A percentile compares a stretch with the other conserved stretches of the same genome.
Conservation (phyloP, 1,140 invertebrate genomes). For the Maconellicoccus hirsutus region DNA sequence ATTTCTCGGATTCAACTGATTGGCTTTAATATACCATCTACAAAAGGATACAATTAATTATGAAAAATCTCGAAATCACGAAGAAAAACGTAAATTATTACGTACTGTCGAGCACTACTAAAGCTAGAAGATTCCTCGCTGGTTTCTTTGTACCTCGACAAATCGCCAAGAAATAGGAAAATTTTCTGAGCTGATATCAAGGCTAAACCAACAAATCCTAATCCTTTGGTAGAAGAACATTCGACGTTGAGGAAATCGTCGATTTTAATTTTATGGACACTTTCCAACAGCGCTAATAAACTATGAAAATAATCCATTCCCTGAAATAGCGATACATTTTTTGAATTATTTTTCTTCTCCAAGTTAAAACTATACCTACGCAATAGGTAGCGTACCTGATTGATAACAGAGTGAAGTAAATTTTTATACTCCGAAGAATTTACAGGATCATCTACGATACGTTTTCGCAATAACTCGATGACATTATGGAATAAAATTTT, state of each 20-base stretch:
- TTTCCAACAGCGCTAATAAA: conserved; percentile 59
- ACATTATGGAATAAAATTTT: conserved; percentile 84
- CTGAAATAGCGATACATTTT: conserved; percentile 30
- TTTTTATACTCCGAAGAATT: conserved; percentile 35
- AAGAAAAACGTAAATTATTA: conserved; percentile 28
- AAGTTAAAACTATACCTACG: no score
- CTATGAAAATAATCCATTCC: conserved; percentile 66
- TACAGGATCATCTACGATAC: conserved; percentile 40
- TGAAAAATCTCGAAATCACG: not conserved
- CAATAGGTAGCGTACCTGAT: not conserved
- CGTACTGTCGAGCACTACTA: conserved; percentile 64
- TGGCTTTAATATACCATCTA: conserved; percentile 83
- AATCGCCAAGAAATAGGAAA: conserved; percentile 78
- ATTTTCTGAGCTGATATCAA: conserved; percentile 75
- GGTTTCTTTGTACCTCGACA: conserved; percentile 78
- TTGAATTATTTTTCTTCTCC: not conserved
- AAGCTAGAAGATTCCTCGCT: conserved; percentile 72
- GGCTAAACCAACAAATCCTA: conserved; percentile 58
- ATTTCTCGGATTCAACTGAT: conserved; percentile 87
- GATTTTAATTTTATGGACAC: conserved; percentile 59
- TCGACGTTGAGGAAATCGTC: conserved; percentile 42
- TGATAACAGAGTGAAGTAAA: conserved; percentile 55
- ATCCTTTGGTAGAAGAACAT: conserved; percentile 42
- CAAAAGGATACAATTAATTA: conserved; percentile 30
- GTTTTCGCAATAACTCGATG: conserved; percentile 67